Evolutionary conservation across 2,113 vertebrate genomes (phyloP).

Genomic region (Zosterops japonicus): DNA sequence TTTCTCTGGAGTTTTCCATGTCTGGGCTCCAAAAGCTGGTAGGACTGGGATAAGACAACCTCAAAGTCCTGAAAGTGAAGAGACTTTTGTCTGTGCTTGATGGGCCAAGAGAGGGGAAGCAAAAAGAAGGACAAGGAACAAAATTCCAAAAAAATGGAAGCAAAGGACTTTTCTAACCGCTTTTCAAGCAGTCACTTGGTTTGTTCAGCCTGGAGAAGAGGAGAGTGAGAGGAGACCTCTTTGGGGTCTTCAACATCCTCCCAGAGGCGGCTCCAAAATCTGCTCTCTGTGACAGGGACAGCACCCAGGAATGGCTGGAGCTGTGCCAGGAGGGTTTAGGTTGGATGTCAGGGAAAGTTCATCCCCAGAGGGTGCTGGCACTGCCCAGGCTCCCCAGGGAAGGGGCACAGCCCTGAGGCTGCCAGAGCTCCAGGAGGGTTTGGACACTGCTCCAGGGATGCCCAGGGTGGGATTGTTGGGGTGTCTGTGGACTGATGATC

Average conservation of each 20-base stretch:
- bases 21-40: neutral
- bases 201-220: neutral
- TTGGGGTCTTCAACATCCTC: neutral
- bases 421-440: neutral
- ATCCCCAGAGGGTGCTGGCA: neutral
- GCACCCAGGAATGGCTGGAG: neutral
- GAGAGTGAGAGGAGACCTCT: neutral
- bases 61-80: neutral
- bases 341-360: rapidly evolving
- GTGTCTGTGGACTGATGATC: neutral
- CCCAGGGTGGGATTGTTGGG: neutral
- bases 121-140: neutral
- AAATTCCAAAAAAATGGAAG: neutral
- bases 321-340: neutral
- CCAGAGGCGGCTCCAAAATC: rapidly evolving
- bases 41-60: neutral
- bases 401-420: neutral
- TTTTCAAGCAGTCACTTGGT: neutral
- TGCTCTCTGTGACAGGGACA: neutral
- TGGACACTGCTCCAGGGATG: neutral
- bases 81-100: neutral
- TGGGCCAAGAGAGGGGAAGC: neutral
- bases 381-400: neutral
- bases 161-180: neutral
- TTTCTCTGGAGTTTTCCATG: neutral